A percentile compares a stretch with the other conserved stretches of the same genome.
These are phyloP conservation scores for Delphinus delphis DNA, from an alignment of 2,113 vertebrate species.

Conservation along the genomic window DNA sequence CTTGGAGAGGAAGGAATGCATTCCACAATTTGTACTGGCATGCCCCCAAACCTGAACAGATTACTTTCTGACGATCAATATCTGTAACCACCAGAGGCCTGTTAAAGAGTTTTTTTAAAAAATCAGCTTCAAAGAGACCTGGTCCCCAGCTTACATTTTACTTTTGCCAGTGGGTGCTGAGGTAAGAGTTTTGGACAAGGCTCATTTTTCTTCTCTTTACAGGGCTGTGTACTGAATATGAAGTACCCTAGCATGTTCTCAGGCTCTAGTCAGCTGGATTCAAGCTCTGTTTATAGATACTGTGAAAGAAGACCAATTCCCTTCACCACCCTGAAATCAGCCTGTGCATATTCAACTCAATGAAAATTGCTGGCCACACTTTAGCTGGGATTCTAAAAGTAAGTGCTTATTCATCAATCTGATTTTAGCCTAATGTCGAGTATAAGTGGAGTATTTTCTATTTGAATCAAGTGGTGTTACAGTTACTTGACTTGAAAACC, in stretches of 20 bases:
- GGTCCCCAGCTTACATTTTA: constrained; percentile 85
- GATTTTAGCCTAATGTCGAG: background rate
- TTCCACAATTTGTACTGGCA: constrained; percentile 87
- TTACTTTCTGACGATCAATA: constrained; percentile 95
- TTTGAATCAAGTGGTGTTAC: constrained; percentile 19
- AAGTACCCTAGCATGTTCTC: constrained; percentile 73
- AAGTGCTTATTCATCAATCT: background rate
- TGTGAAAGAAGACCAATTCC: background rate
- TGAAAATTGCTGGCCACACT: constrained; percentile 9
- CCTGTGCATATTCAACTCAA: constrained; percentile 23
- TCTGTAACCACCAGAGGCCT: constrained; percentile 91
- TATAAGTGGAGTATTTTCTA: background rate
- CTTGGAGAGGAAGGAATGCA: constrained; percentile 86
- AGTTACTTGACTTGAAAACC: constrained; percentile 22
- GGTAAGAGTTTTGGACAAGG: constrained; percentile 86
- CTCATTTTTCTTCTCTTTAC: constrained; percentile 89
- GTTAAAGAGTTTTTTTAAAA: constrained; percentile 85
- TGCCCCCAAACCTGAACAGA: constrained; percentile 91
- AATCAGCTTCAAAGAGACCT: constrained; percentile 84
- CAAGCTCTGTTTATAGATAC: constrained; percentile 52
- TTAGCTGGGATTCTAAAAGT: constrained; percentile 35
- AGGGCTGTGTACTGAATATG: constrained; percentile 84
- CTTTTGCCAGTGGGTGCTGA: constrained; percentile 88
- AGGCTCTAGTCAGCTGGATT: constrained; percentile 52
- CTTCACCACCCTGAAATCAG: constrained; percentile 49